Percentiles rank a stretch among this genome's conserved stretches.
Evolutionary conservation across 2,113 vertebrate genomes (phyloP).

Genomic region (Pedionomus torquatus): DNA sequence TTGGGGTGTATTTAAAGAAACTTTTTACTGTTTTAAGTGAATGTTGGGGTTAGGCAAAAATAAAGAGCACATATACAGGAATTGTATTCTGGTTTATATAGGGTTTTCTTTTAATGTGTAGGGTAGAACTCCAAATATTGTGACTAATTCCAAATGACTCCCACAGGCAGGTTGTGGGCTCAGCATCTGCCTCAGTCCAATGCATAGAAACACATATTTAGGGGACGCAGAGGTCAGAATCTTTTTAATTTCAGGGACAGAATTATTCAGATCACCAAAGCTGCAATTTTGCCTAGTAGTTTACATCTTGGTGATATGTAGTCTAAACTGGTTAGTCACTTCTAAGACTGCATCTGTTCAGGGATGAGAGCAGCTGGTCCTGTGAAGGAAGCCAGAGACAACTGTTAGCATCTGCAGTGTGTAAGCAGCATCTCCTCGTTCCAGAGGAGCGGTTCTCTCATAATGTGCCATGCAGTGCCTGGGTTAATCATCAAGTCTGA

Average conservation of each 20-base stretch:
- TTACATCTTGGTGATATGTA: neutral
- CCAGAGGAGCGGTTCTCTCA: neutral
- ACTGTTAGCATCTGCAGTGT: neutral
- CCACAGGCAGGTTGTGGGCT: neutral
- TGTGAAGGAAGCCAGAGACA: neutral
- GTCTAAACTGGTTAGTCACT: neutral
- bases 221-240: neutral
- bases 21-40: neutral
- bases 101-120: neutral
- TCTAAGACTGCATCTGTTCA: neutral
- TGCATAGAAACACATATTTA: neutral
- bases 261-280: neutral
- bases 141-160: neutral
- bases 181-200: neutral
- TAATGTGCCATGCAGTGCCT: neutral
- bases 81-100: neutral
- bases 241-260: neutral
- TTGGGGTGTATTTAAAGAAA: neutral
- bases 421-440: fast-evolving
- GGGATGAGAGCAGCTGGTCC: neutral
- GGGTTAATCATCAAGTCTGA: neutral
- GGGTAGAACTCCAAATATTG: neutral
- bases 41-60: neutral
- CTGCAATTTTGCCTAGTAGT: neutral
- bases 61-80: neutral